These are phyloP conservation scores for Stomatorhinus walkeri DNA, from an alignment of 2,797 vertebrate genomes.

Conservation along the genomic window DNA sequence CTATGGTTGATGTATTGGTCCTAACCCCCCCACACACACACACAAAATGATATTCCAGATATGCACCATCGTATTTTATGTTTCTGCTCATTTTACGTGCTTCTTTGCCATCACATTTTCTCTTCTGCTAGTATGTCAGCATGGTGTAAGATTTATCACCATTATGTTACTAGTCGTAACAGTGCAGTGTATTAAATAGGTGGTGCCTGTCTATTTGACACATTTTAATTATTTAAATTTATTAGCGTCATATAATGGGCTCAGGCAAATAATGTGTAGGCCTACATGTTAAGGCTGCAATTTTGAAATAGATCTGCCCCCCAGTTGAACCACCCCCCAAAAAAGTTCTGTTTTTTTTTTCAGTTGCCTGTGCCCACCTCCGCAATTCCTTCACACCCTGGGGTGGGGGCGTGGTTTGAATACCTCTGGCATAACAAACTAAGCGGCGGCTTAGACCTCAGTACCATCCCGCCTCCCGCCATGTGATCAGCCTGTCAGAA, in stretches of 20 bases:
- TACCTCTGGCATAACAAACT: background rate
- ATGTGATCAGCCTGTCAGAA: background rate
- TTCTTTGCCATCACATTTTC: background rate
- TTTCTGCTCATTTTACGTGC: background rate
- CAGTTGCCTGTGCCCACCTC: background rate
- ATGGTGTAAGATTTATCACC: background rate
- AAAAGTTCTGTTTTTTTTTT: background rate
- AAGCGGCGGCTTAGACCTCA: background rate
- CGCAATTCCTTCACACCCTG: background rate
- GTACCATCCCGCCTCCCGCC: background rate
- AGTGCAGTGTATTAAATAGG: background rate
- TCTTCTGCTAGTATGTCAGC: background rate
- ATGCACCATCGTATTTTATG: background rate
- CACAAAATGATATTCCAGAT: background rate
- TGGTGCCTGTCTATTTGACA: background rate
- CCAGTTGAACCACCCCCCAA: background rate
- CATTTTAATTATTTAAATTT: background rate
- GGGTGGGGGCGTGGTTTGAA: background rate
- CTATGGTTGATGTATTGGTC: background rate
- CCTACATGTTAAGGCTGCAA: background rate
- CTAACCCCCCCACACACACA: background rate
- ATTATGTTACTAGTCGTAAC: background rate
- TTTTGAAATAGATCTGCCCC: background rate
- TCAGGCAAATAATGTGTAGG: background rate
- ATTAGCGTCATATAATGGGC: background rate